These are phyloP conservation scores for Drosophila cardini DNA, from an alignment of 1,140 invertebrate genomes.

Conservation along the genomic window DNA sequence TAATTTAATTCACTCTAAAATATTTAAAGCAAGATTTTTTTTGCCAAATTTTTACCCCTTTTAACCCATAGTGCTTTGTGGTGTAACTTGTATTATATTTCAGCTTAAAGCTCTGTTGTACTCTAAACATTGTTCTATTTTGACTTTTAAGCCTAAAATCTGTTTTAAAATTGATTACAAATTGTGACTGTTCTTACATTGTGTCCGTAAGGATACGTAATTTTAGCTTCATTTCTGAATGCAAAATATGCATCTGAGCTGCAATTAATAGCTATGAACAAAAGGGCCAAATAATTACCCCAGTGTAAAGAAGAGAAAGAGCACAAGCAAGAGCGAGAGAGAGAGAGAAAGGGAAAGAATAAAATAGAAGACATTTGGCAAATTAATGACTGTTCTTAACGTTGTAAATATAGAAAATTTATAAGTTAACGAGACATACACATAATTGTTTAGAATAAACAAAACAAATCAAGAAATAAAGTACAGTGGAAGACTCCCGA, in stretches of 20 bases:
- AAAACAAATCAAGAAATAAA: too few species aligned
- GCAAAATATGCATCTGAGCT: constrained; percentile 34
- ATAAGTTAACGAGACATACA: too few species aligned
- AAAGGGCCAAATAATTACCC: constrained; percentile 37
- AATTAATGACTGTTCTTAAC: constrained; percentile 37
- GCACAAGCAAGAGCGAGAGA: neutral
- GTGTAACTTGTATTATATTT: neutral
- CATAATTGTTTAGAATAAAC: too few species aligned
- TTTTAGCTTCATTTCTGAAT: constrained; percentile 1
- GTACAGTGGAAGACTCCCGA: too few species aligned
- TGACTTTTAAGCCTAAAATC: neutral
- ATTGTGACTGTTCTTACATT: constrained; percentile 16
- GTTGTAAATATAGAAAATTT: constrained; percentile 1
- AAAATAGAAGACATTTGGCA: constrained; percentile 12
- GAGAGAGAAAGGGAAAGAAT: neutral
- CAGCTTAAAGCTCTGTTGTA: neutral
- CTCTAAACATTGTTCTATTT: neutral
- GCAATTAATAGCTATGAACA: constrained; percentile 30
- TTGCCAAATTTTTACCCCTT: too few species aligned
- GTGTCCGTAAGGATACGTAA: constrained; percentile 16
- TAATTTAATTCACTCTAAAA: too few species aligned
- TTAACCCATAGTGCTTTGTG: neutral
- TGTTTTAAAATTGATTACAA: constrained; percentile 22
- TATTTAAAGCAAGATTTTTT: too few species aligned
- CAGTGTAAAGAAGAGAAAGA: neutral